Evolutionary conservation across 2,888 invertebrate genomes (phyloP).

Genomic region (Eupsilia transversa): DNA sequence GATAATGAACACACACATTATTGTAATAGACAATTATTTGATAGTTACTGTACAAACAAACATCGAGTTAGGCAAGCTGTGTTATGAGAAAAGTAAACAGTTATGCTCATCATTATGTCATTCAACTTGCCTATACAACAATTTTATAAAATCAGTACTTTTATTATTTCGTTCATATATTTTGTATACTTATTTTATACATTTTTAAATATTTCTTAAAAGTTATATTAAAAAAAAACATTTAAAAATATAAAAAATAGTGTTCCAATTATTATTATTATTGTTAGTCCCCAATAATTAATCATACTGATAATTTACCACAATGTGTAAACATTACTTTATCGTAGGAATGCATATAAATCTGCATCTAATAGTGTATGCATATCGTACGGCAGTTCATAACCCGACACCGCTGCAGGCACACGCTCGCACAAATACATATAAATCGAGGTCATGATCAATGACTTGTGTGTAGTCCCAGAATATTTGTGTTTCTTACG

Average conservation of each 20-base stretch:
- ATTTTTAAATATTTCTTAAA: no score
- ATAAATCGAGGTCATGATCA: slow-evolving; percentile 85
- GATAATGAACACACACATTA: slow-evolving; percentile 38
- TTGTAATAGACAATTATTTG: slow-evolving; percentile 33
- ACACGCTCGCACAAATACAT: slow-evolving; percentile 70
- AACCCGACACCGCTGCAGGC: slow-evolving; percentile 68
- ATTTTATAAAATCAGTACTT: background rate
- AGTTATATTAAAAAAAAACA: no score
- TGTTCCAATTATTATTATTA: no score
- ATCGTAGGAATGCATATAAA: slow-evolving; percentile 26
- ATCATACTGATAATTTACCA: slow-evolving; percentile 31
- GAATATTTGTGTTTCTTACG: slow-evolving; percentile 87
- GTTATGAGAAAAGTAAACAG: slow-evolving; percentile 16
- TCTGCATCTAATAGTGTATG: slow-evolving; percentile 34
- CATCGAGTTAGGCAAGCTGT: background rate
- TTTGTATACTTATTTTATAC: no score
- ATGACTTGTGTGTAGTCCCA: slow-evolving; percentile 78
- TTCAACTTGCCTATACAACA: slow-evolving; percentile 9
- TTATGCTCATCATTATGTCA: background rate
- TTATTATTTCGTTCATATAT: no score
- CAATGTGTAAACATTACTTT: slow-evolving; percentile 24
- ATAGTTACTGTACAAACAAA: slow-evolving; percentile 14
- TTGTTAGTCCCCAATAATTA: slow-evolving; percentile 20
- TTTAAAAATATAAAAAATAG: no score
- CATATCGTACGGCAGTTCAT: slow-evolving; percentile 71